Conservation (phyloP, 2,113 vertebrate species). For the Pogona vitticeps region DNA sequence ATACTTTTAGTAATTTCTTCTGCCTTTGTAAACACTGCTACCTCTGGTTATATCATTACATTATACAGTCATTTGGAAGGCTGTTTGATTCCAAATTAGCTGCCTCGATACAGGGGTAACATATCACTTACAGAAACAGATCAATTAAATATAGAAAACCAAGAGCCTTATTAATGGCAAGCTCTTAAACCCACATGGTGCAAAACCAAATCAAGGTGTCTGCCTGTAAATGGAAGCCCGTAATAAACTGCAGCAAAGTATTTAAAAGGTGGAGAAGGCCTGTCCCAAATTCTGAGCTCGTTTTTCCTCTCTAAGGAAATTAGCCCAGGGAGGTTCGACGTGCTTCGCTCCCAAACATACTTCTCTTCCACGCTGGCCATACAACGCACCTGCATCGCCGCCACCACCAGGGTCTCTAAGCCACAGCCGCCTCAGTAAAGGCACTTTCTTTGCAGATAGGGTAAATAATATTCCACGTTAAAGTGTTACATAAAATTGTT, state of each 20-base stretch:
- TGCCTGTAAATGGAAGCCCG: neutral
- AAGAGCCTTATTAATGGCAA: neutral
- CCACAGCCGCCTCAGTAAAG: neutral
- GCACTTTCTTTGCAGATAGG: neutral
- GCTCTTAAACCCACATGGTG: neutral
- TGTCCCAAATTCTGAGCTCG: neutral
- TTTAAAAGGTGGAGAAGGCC: no score
- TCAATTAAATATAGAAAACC: neutral
- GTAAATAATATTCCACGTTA: constrained; percentile 3
- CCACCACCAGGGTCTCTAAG: neutral
- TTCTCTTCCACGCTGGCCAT: neutral
- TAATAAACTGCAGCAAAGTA: neutral
- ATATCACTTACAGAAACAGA: neutral
- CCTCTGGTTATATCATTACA: neutral
- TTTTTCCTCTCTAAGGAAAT: neutral
- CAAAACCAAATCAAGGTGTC: neutral
- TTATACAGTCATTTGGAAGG: neutral
- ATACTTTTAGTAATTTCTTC: neutral
- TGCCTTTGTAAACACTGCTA: neutral
- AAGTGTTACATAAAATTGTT: constrained; percentile 1
- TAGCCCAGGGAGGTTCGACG: neutral
- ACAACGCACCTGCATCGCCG: neutral
- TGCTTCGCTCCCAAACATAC: neutral
- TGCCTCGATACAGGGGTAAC: no score
- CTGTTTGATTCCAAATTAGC: neutral